Conservation (phyloP, 2,797 vertebrate genomes). For the Choloepus didactylus region DNA sequence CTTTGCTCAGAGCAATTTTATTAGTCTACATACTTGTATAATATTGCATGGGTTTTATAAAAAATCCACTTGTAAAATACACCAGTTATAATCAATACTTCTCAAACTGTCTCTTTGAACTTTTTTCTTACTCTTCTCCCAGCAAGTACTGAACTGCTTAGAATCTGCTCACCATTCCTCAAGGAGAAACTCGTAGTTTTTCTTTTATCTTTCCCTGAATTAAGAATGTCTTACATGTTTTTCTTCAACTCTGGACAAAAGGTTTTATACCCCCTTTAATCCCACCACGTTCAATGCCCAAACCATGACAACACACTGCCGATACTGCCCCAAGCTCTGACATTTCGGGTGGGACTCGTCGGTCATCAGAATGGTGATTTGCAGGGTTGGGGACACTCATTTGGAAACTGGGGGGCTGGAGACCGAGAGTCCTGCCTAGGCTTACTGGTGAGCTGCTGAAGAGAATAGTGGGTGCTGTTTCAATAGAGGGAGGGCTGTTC, state of each 20-base stretch:
- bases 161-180: not conserved
- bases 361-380: not conserved
- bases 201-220: not conserved
- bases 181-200: not conserved
- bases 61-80: not conserved
- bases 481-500: not conserved
- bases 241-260: not conserved
- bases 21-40: not conserved
- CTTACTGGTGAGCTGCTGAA: not conserved
- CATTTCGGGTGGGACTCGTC: not conserved
- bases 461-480: not conserved
- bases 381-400: not conserved
- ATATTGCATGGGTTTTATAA: not conserved
- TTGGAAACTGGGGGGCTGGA: not conserved
- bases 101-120: conserved; percentile 11
- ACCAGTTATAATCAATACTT: not conserved
- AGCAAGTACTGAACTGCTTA: not conserved
- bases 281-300: no score
- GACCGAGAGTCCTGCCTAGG: not conserved
- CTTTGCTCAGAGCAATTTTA: not conserved
- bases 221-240: not conserved
- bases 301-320: not conserved
- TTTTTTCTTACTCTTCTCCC: not conserved
- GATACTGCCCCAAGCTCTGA: not conserved
- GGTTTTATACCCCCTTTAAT: not conserved